A percentile compares a stretch with the other conserved stretches of the same genome.
Conservation (phyloP, 2,888 invertebrate genomes). For the Melieria crassipennis region DNA sequence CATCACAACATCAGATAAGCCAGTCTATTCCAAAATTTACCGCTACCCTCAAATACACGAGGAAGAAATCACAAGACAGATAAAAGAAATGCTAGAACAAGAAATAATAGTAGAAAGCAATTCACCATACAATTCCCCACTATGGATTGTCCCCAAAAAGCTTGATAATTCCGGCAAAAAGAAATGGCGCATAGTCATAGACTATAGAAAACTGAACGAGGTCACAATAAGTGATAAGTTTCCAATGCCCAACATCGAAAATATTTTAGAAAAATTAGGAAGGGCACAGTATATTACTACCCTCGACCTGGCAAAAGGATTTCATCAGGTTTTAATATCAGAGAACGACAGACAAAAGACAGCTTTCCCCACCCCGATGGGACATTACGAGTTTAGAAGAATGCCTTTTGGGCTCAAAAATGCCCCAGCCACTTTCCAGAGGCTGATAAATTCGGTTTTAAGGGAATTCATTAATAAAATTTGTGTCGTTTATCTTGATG, state of each 20-base stretch:
- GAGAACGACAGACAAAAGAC: conserved; percentile 29
- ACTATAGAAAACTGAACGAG: conserved; percentile 29
- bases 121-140: conserved; percentile 25
- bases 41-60: conserved; percentile 25
- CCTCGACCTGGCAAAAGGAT: conserved; percentile 34
- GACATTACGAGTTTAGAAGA: conserved; percentile 16
- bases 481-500: conserved; percentile 22
- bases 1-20: conserved; percentile 9
- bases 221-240: no score
- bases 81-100: conserved; percentile 25
- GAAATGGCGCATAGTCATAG: conserved; percentile 34
- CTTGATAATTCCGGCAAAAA: conserved; percentile 17
- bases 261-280: no score
- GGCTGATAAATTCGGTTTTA: conserved; percentile 13
- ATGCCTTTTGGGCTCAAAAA: conserved; percentile 26
- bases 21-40: conserved; percentile 16
- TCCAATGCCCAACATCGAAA: no score
- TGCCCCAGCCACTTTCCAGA: conserved; percentile 22
- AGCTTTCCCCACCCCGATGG: not conserved
- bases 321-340: conserved; percentile 35
- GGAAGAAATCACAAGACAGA: conserved; percentile 21
- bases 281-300: conserved; percentile 34
- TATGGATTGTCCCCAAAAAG: conserved; percentile 32
- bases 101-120: conserved; percentile 22
- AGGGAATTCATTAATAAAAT: conserved; percentile 16